Evolutionary conservation across 2,797 vertebrate species (phyloP).

Genomic region (Eupleurogrammus muticus): DNA sequence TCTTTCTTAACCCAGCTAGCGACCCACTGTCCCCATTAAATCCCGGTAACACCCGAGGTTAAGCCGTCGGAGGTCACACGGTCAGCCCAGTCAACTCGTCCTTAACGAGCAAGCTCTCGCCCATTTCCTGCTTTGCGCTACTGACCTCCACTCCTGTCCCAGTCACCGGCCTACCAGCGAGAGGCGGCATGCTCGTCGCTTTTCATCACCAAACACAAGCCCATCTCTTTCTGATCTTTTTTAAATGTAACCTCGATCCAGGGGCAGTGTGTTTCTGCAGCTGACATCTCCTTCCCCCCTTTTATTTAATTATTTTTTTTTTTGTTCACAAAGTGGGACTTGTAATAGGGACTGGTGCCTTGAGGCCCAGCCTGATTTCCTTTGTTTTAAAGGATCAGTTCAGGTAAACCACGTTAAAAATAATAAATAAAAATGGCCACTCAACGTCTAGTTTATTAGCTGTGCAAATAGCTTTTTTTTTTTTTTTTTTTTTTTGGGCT

Average conservation of each 20-base stretch:
- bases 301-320: conserved; percentile 5
- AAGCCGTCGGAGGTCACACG: conserved; percentile 50
- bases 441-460: background rate
- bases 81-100: conserved; percentile 30
- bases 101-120: conserved; percentile 6
- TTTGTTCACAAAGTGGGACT: conserved; percentile 51
- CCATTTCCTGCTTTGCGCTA: conserved; percentile 48
- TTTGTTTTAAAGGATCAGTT: conserved; percentile 43
- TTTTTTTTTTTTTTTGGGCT: background rate
- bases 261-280: conserved; percentile 21
- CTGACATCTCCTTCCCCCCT: conserved; percentile 26
- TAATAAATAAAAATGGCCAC: background rate
- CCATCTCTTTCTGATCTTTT: conserved; percentile 12
- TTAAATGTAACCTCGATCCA: conserved; percentile 24
- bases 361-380: conserved; percentile 61
- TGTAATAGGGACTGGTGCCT: conserved; percentile 59
- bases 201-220: conserved; percentile 29
- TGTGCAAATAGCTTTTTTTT: background rate
- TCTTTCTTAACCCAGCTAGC: conserved; percentile 53
- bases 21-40: conserved; percentile 43
- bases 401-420: conserved; percentile 30
- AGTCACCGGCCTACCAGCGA: conserved; percentile 48
- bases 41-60: conserved; percentile 41
- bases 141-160: conserved; percentile 53
- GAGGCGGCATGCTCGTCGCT: conserved; percentile 23